phyloP scores from a whole-genome alignment of 2,888 invertebrate species.

The Yponomeuta sedellus region DNA sequence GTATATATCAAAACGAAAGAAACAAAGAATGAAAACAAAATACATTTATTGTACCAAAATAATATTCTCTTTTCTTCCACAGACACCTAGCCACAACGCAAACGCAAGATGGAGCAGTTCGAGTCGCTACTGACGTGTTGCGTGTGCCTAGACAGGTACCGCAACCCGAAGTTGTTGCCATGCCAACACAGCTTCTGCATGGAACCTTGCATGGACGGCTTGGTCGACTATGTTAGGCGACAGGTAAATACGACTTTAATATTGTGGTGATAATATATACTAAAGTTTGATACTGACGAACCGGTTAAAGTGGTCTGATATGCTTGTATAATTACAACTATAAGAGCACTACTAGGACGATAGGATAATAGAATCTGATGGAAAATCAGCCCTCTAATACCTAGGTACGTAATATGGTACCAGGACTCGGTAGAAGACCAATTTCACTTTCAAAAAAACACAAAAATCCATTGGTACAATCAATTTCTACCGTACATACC shows the following conservation, averaged over 20 bases:
- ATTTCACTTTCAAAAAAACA: no score
- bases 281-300: background rate
- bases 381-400: no score
- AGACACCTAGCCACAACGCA: slow-evolving; percentile 53
- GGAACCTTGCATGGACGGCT: slow-evolving; percentile 98
- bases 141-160: slow-evolving; percentile 97
- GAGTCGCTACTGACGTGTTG: slow-evolving; percentile 98
- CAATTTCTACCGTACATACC: no score
- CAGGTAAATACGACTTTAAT: slow-evolving; percentile 79
- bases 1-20: no score
- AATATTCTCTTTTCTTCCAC: slow-evolving; percentile 28
- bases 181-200: slow-evolving; percentile 99
- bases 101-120: slow-evolving; percentile 90
- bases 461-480: no score
- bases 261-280: background rate
- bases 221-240: slow-evolving; percentile 95
- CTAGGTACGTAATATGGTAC: no score
- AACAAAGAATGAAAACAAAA: no score
- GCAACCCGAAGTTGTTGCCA: slow-evolving; percentile 98
- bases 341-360: no score
- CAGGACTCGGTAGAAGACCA: no score
- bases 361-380: no score
- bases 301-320: no score
- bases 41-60: background rate
- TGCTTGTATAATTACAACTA: no score